phyloP scores from a whole-genome alignment of 2,113 vertebrate species.

The Oryzias melastigma region DNA sequence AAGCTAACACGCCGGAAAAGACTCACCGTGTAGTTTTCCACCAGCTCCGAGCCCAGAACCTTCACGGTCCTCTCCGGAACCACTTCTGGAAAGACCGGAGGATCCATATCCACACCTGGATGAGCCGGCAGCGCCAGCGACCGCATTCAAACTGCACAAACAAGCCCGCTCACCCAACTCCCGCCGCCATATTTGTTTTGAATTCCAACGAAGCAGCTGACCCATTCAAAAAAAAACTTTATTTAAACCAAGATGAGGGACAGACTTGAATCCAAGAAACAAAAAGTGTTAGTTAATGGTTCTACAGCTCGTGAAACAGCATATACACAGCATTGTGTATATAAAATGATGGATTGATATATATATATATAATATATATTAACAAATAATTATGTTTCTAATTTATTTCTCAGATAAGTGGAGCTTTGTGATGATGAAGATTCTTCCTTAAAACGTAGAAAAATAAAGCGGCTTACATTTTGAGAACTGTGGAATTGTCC shows the following conservation, averaged over 20 bases:
- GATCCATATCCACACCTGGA: conserved; percentile 75
- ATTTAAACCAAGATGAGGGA: conserved; percentile 1
- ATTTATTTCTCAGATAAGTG: too few species aligned
- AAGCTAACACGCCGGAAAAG: conserved; percentile 3
- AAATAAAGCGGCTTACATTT: too few species aligned
- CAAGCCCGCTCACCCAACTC: background rate
- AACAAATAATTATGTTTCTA: too few species aligned
- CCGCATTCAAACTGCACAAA: background rate
- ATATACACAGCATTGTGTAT: too few species aligned
- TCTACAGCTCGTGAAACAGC: too few species aligned
- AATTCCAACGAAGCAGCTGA: conserved; percentile 34
- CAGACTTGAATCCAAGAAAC: too few species aligned
- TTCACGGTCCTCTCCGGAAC: conserved; percentile 79
- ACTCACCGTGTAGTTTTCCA: conserved; percentile 90
- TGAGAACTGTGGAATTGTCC: too few species aligned
- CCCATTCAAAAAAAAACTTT: conserved; percentile 18
- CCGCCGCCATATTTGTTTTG: conserved; percentile 70
- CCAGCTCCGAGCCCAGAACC: conserved; percentile 87
- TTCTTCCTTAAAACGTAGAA: too few species aligned
- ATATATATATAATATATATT: too few species aligned
- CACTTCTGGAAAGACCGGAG: conserved; percentile 66
- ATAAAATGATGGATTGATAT: too few species aligned
- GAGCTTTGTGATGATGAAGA: too few species aligned
- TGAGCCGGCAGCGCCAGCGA: background rate
- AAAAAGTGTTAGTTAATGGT: too few species aligned